phyloP scores from a whole-genome alignment of 2,113 vertebrate species.

The Chionomys nivalis region DNA sequence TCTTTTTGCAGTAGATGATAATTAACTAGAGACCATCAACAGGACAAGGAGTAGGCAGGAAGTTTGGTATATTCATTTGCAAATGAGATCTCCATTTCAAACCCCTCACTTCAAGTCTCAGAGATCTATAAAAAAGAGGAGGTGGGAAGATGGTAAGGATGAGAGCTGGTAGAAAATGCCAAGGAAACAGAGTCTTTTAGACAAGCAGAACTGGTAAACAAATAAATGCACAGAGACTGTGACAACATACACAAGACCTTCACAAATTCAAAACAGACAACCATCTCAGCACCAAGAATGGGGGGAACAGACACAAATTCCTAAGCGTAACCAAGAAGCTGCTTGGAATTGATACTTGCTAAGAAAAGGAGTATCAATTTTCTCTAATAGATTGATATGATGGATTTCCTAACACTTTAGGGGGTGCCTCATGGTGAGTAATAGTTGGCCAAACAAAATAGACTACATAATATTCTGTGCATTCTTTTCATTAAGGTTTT shows the following conservation, averaged over 20 bases:
- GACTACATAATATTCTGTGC: no score
- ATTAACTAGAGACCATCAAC: not conserved
- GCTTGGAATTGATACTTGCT: not conserved
- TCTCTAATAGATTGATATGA: not conserved
- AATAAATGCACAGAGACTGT: not conserved
- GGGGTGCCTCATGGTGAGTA: not conserved
- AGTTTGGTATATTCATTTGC: not conserved
- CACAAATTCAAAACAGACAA: not conserved
- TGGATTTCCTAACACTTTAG: not conserved
- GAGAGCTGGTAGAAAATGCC: not conserved
- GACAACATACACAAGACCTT: not conserved
- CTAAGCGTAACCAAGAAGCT: not conserved
- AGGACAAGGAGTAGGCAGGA: not conserved
- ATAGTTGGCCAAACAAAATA: not conserved
- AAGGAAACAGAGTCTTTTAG: not conserved
- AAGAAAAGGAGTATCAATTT: not conserved
- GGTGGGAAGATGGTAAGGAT: not conserved
- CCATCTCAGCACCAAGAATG: not conserved
- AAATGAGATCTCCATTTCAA: not conserved
- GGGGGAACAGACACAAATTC: not conserved
- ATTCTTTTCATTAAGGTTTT: not conserved
- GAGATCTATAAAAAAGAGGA: not conserved
- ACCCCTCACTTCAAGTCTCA: not conserved
- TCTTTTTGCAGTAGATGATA: not conserved
- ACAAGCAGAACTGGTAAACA: not conserved